Evolutionary conservation across 2,888 invertebrate genomes (phyloP).

Genomic region (Meteorus cinctellus): DNA sequence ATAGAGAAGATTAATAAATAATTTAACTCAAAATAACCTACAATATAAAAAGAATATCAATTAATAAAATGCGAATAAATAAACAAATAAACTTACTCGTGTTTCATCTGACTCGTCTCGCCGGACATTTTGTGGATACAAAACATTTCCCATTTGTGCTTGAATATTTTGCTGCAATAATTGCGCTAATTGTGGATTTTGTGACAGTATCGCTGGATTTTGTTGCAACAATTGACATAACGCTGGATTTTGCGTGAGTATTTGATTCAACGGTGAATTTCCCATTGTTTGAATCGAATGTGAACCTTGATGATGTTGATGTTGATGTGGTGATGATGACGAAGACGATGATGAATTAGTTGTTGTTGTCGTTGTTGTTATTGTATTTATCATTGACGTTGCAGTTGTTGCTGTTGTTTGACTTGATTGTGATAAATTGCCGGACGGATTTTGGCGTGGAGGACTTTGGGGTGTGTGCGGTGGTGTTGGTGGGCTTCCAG

Average conservation of each 20-base stretch:
- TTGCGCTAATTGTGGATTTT: conserved; percentile 70
- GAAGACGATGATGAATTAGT: background rate
- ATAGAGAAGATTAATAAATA: conserved; percentile 21
- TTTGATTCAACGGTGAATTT: conserved; percentile 67
- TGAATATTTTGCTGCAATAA: conserved; percentile 70
- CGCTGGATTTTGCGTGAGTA: conserved; percentile 69
- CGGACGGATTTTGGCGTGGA: conserved; percentile 64
- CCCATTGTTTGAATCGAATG: conserved; percentile 59
- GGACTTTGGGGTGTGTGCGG: conserved; percentile 72
- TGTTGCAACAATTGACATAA: conserved; percentile 69
- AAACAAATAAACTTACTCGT: conserved; percentile 62
- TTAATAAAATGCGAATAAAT: background rate
- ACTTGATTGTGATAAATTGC: conserved; percentile 62
- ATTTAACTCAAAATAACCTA: background rate
- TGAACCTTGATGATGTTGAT: conserved; percentile 32
- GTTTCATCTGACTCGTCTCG: conserved; percentile 66
- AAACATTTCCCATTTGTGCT: conserved; percentile 69
- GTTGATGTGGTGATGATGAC: background rate
- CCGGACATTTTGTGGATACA: conserved; percentile 63
- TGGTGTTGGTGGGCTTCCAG: conserved; percentile 71
- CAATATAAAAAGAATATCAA: conserved; percentile 1
- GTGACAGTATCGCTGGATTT: conserved; percentile 68
- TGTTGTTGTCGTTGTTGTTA: conserved; percentile 25
- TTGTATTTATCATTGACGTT: conserved; percentile 42
- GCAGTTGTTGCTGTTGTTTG: conserved; percentile 61